Conservation (phyloP, 2,797 vertebrate genomes). For the Melanotaenia boesemani region DNA sequence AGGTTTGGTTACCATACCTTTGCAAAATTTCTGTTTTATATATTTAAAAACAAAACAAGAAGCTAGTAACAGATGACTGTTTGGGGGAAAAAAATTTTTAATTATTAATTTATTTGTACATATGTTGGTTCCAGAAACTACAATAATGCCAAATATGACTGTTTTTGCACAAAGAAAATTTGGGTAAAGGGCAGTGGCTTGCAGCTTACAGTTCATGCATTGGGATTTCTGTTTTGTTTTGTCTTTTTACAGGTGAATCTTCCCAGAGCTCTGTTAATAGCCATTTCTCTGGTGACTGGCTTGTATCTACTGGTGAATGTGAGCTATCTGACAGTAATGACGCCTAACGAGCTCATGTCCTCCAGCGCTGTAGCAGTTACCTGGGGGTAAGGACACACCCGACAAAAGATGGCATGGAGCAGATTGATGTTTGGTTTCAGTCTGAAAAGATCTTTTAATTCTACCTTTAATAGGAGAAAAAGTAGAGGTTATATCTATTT, state of each 20-base stretch:
- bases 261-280: slow-evolving; percentile 87
- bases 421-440: background rate
- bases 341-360: slow-evolving; percentile 86
- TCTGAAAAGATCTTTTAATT: no score
- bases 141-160: background rate
- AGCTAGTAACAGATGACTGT: background rate
- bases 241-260: slow-evolving; percentile 85
- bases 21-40: background rate
- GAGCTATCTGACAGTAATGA: slow-evolving; percentile 91
- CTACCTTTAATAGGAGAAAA: no score
- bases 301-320: slow-evolving; percentile 91
- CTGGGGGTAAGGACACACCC: slow-evolving; percentile 86
- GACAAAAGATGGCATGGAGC: background rate
- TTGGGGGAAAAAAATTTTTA: no score
- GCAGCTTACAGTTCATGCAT: background rate
- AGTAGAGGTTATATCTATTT: no score
- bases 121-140: background rate
- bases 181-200: background rate
- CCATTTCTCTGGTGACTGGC: slow-evolving; percentile 89
- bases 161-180: background rate
- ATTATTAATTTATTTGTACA: no score
- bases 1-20: background rate
- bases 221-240: background rate
- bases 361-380: slow-evolving; percentile 89
- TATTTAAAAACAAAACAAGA: background rate